A percentile compares a stretch with the other conserved stretches of the same genome.
Conservation (phyloP, 2,113 vertebrate species). For the Charina bottae region DNA sequence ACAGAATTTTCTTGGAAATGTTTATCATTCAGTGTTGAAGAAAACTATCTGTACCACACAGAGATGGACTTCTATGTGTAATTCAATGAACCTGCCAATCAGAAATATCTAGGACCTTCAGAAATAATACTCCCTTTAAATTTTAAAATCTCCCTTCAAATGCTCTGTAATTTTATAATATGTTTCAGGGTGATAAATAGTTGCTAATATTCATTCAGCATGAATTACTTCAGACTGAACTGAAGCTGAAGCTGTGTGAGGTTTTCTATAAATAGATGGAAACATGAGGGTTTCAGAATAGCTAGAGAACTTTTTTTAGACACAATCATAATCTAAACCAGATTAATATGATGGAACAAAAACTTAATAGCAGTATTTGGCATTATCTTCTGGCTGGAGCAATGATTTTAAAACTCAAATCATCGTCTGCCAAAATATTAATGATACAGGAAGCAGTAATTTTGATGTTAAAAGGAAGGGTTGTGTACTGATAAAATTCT, state of each 20-base stretch:
- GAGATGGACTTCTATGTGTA: not conserved
- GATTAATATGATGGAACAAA: constrained; percentile 25
- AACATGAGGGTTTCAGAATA: not conserved
- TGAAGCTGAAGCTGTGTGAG: constrained; percentile 22
- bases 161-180: not conserved
- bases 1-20: not conserved
- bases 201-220: constrained; percentile 14
- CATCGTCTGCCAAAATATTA: constrained; percentile 11
- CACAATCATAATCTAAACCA: not conserved
- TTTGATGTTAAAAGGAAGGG: not conserved
- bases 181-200: not conserved
- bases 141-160: constrained; percentile 22
- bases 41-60: not conserved
- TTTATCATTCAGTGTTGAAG: not conserved
- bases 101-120: not conserved
- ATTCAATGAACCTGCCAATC: not conserved
- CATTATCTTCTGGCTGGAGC: constrained; percentile 19
- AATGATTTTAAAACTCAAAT: constrained; percentile 13
- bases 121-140: not conserved
- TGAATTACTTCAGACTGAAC: not conserved
- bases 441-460: not conserved
- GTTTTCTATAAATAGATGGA: not conserved
- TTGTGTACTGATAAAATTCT: not conserved
- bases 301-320: not conserved
- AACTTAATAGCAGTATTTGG: not conserved